Evolutionary conservation across 2,113 vertebrate genomes (phyloP), one percentile per base, ranked within the genome.

Genomic region (Pomatostomus ruficeps): DNA sequence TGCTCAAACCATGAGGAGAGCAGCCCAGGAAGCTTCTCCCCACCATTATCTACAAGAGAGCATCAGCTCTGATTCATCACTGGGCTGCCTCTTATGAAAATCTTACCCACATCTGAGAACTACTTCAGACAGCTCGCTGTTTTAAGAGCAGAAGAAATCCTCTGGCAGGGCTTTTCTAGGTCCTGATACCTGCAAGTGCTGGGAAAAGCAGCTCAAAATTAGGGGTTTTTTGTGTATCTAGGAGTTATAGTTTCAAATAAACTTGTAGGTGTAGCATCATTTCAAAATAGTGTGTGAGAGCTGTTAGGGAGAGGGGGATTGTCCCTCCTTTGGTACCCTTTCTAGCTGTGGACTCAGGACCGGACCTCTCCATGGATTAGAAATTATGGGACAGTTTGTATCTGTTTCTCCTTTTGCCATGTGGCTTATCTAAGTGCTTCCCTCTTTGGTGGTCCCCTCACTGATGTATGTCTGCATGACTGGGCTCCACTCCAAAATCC

Each of bases 91-190:
- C 4, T 58, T 33, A 11, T 1, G 21, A 20, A 62, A 61, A 75
- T 5, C 14, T 74, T 48, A 18, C 22, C 28, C 15, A 6, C 1
- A 1, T 33, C 33, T 9, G 38, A 63, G 24, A 75, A 20, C 57
- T 59, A 28, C 85, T 68, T 57, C 21, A 52, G 36, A 5, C 14
- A 76, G 11, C 10, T 38, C 0, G 0, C 62, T 36, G 4, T 12
- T 79, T 49, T 24, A 58, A 46, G 28, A 57, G 29, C 28, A n/a
- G 52, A 74, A 19, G 5, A 72, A 83, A 73, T 36, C 20, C 10
- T 20, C 17, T 43, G 28, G 9, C n/a, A 73, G 54, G 59, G 36
- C 10, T 76, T 79, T 88, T 55, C 10, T 25, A 57, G 31, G 38
- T 80, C 38, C 42, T 58, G 29, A 9, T 68, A 78, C 62, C 54